phyloP scores from a whole-genome alignment of 2,113 vertebrate genomes.

The Oryzias javanicus region DNA sequence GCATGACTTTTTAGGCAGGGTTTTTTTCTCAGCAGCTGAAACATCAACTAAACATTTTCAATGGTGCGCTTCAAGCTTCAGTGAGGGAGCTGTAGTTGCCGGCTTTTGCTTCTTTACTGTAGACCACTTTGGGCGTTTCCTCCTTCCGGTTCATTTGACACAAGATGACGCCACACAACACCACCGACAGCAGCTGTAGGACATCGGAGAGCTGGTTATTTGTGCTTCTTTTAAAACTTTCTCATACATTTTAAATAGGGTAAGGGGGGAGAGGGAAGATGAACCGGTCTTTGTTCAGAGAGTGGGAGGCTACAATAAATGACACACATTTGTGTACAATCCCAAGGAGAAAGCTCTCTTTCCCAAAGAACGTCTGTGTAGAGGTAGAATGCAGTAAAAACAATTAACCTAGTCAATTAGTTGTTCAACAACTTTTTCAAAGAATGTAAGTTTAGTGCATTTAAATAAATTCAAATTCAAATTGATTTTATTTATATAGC shows the following conservation, averaged over 20 bases:
- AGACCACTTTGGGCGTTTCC: slow-evolving; percentile 33
- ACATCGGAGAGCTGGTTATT: not conserved
- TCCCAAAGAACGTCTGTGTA: too few species aligned
- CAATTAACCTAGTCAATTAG: too few species aligned
- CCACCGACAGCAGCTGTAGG: slow-evolving; percentile 26
- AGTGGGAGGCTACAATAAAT: too few species aligned
- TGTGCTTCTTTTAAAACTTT: not conserved
- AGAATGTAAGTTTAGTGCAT: too few species aligned
- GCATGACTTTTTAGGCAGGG: not conserved
- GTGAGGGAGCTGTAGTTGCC: slow-evolving; percentile 37
- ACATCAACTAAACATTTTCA: not conserved
- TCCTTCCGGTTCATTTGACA: slow-evolving; percentile 39
- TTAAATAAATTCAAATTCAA: too few species aligned
- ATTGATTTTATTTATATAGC: too few species aligned
- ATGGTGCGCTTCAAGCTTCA: not conserved
- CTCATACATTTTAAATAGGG: not conserved
- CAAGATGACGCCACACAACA: slow-evolving; percentile 34
- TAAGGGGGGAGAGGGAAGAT: too few species aligned
- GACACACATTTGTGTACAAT: too few species aligned
- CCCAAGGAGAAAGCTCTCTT: too few species aligned
- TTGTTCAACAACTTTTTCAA: too few species aligned
- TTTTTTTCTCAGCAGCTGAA: not conserved
- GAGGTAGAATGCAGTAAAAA: too few species aligned
- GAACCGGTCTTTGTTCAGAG: too few species aligned
- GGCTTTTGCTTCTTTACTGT: slow-evolving; percentile 51